phyloP scores from a whole-genome alignment of 1,140 invertebrate species.

The Apolygus lucorum region DNA sequence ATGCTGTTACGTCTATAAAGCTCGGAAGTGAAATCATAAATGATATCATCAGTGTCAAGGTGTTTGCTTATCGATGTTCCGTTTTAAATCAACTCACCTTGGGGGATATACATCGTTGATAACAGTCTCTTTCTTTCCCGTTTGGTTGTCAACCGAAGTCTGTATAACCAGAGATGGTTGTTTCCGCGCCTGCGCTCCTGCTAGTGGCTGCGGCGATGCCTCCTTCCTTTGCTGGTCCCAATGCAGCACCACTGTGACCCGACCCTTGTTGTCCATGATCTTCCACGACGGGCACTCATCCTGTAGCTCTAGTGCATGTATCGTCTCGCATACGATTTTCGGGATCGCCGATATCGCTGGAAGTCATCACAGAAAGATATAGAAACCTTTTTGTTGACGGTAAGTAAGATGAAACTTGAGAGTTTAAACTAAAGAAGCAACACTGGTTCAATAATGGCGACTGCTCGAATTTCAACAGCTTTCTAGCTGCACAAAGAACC shows the following conservation, averaged over 20 bases:
- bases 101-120: conserved; percentile 46
- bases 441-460: too few species aligned
- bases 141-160: conserved; percentile 55
- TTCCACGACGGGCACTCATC: conserved; percentile 94
- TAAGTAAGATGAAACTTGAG: too few species aligned
- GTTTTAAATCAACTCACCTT: conserved; percentile 29
- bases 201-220: conserved; percentile 40
- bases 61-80: too few species aligned
- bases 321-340: conserved; percentile 92
- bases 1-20: too few species aligned
- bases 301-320: conserved; percentile 83
- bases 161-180: conserved; percentile 63
- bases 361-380: too few species aligned
- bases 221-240: conserved; percentile 66
- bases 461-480: too few species aligned
- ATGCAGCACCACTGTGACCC: conserved; percentile 85
- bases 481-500: too few species aligned
- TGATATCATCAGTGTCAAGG: too few species aligned
- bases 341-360: conserved; percentile 90
- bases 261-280: conserved; percentile 91
- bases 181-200: conserved; percentile 47
- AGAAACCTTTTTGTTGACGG: too few species aligned
- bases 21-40: too few species aligned
- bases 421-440: too few species aligned
- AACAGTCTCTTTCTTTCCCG: conserved; percentile 44